Percentiles rank a stretch among this genome's conserved stretches.
phyloP scores from a whole-genome alignment of 2,797 vertebrate genomes.

The Sebastes wilsoni region DNA sequence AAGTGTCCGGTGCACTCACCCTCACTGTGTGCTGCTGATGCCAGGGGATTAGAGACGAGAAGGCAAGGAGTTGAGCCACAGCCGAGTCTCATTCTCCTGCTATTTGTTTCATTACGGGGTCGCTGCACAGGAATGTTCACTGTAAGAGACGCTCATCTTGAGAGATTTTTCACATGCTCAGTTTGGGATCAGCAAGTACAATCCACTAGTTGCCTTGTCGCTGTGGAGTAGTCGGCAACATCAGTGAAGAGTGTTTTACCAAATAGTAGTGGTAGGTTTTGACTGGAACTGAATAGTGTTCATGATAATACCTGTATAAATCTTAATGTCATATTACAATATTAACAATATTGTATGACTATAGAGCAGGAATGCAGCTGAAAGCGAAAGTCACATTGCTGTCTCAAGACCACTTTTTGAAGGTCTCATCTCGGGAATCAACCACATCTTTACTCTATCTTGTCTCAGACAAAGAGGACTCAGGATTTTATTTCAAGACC shows the following conservation, averaged over 20 bases:
- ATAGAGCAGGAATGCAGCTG: background rate
- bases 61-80: constrained; percentile 17
- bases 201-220: background rate
- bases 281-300: background rate
- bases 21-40: constrained; percentile 50
- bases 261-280: background rate
- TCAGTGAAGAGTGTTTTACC: background rate
- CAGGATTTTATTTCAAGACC: too few relatives aligned
- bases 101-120: constrained; percentile 15
- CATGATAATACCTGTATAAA: background rate
- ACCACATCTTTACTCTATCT: too few relatives aligned
- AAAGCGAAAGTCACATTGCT: background rate
- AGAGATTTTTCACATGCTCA: background rate
- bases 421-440: too few relatives aligned
- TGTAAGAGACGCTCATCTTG: background rate
- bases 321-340: background rate
- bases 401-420: too few relatives aligned
- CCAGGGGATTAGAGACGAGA: constrained; percentile 46
- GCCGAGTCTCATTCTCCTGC: constrained; percentile 32
- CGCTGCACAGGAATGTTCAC: constrained; percentile 25
- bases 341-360: background rate
- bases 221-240: background rate
- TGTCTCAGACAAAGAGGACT: too few relatives aligned
- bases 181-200: background rate
- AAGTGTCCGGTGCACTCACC: constrained; percentile 52